phyloP scores from a whole-genome alignment of 2,888 invertebrate genomes.

The Latheticus oryzae region DNA sequence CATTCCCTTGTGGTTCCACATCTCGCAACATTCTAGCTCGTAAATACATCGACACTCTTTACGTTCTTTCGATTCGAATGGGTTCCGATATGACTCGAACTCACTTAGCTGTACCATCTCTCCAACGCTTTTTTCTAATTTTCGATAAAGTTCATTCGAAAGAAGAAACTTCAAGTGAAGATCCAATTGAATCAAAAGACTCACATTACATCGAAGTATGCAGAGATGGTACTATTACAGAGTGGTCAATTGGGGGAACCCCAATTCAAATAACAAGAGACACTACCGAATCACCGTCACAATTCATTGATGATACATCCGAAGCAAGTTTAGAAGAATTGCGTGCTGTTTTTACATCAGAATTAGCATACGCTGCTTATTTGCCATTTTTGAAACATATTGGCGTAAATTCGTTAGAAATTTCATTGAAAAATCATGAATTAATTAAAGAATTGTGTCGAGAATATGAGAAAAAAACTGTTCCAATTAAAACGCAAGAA shows the following conservation, averaged over 20 bases:
- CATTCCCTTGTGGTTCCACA: constrained; percentile 84
- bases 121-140: constrained; percentile 81
- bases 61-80: constrained; percentile 80
- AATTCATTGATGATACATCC: constrained; percentile 27
- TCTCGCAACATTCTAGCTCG: constrained; percentile 82
- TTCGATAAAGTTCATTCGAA: constrained; percentile 80
- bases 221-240: constrained; percentile 71
- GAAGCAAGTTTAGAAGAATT: constrained; percentile 79
- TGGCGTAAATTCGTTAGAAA: constrained; percentile 77
- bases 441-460: constrained; percentile 82
- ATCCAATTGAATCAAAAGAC: constrained; percentile 16
- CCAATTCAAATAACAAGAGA: constrained; percentile 65
- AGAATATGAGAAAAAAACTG: constrained; percentile 70
- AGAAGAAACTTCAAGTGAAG: constrained; percentile 32
- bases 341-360: constrained; percentile 82
- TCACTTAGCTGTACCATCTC: constrained; percentile 77
- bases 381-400: constrained; percentile 79
- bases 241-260: constrained; percentile 71
- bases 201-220: constrained; percentile 69
- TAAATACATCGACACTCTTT: constrained; percentile 85
- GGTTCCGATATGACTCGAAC: constrained; percentile 83
- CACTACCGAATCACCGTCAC: constrained; percentile 58
- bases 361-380: constrained; percentile 87
- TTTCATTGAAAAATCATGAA: constrained; percentile 80
- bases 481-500: background rate